Percentiles rank a stretch among this genome's conserved stretches.
Evolutionary conservation across 30 jellyfish, hydroid and myxozoan species (phyloP).

Genomic region (Cassiopea andromeda): DNA sequence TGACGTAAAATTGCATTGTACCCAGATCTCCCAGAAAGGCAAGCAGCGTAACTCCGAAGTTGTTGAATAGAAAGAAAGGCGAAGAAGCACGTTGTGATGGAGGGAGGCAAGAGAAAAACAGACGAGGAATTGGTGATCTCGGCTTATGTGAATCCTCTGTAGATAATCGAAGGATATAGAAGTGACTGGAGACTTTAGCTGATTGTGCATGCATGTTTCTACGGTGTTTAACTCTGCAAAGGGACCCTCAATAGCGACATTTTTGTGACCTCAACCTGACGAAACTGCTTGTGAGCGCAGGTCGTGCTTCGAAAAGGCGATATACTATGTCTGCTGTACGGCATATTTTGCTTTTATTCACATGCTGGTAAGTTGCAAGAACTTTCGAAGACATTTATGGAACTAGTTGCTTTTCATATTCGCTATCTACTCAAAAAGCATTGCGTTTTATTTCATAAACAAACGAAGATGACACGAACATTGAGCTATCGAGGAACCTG

Average conservation of each 20-base stretch:
- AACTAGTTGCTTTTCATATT: neutral
- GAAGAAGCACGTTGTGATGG: conserved; percentile 50
- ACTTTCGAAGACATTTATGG: neutral
- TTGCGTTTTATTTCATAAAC: conserved; percentile 7
- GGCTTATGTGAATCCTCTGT: neutral
- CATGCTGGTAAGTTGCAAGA: neutral
- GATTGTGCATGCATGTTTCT: neutral
- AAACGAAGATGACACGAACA: conserved; percentile 34
- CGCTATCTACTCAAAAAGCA: conserved; percentile 1
- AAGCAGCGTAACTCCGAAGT: conserved; percentile 15
- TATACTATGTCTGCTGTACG: neutral
- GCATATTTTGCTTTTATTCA: neutral
- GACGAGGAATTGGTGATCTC: conserved; percentile 9
- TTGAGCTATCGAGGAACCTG: conserved; percentile 57
- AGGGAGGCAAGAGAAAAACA: conserved; percentile 39
- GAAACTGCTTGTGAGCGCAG: conserved; percentile 73
- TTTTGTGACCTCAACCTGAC: conserved; percentile 72
- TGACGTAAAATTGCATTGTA: conserved; percentile 59
- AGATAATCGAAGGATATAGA: conserved; percentile 5
- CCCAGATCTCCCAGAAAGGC: conserved; percentile 42
- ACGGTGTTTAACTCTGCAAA: neutral
- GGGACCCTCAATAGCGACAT: conserved; percentile 34
- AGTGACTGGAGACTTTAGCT: neutral
- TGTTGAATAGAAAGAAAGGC: conserved; percentile 36
- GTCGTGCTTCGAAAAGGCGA: conserved; percentile 15